phyloP scores from a whole-genome alignment of 2,113 vertebrate species.

The Lepisosteus oculatus region DNA sequence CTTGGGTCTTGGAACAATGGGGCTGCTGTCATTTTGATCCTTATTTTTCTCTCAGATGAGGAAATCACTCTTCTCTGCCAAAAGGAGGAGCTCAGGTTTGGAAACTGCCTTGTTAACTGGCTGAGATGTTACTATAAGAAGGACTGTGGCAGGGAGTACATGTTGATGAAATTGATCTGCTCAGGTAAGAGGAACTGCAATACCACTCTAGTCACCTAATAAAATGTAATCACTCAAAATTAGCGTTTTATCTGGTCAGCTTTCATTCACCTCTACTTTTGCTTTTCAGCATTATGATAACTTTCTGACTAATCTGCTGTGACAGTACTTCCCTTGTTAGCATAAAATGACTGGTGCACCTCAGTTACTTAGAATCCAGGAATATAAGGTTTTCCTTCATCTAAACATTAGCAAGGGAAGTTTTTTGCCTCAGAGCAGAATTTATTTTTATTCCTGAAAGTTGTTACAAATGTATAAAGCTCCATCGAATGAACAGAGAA shows the following conservation, averaged over 20 bases:
- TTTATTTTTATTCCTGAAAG: no score
- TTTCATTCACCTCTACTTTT: not conserved
- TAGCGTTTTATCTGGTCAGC: not conserved
- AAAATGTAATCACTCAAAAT: no score
- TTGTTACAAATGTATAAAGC: no score
- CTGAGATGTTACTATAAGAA: slow-evolving; percentile 72
- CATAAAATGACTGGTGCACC: no score
- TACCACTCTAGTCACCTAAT: slow-evolving; percentile 10
- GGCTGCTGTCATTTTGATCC: slow-evolving; percentile 39
- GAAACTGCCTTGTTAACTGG: slow-evolving; percentile 62
- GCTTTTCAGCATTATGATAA: not conserved
- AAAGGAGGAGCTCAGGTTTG: slow-evolving; percentile 58
- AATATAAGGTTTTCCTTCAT: no score
- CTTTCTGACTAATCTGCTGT: no score
- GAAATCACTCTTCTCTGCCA: slow-evolving; percentile 49
- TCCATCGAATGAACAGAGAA: no score
- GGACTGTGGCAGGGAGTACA: slow-evolving; percentile 68
- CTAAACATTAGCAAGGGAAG: no score
- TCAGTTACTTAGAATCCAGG: no score
- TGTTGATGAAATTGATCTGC: slow-evolving; percentile 84
- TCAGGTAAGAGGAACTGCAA: slow-evolving; percentile 67
- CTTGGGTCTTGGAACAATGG: slow-evolving; percentile 46
- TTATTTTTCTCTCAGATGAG: slow-evolving; percentile 56
- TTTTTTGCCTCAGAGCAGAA: no score
- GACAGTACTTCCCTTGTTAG: no score